Percentiles rank a stretch among this genome's conserved stretches.
These are phyloP conservation scores for Cheilosia pagana DNA, from an alignment of 2,888 invertebrate species.

Conservation along the genomic window DNA sequence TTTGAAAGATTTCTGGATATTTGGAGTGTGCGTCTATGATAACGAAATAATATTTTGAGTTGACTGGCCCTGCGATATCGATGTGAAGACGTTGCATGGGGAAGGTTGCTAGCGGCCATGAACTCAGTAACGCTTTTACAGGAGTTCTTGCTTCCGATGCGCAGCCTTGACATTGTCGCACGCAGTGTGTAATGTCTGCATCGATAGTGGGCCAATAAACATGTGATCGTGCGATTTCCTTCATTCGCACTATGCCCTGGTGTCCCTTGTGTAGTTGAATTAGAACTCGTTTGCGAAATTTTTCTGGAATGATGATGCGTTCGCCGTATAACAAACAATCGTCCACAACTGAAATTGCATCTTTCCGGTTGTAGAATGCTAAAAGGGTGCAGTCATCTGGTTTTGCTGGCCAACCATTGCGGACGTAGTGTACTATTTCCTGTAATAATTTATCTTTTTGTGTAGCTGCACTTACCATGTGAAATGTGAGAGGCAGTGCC, in stretches of 20 bases:
- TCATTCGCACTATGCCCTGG: constrained; percentile 11
- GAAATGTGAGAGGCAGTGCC: neutral
- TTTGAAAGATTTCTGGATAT: constrained; percentile 77
- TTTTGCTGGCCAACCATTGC: neutral
- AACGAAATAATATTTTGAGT: constrained; percentile 1
- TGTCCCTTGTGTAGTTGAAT: constrained; percentile 45
- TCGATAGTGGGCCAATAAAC: constrained; percentile 17
- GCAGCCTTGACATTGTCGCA: constrained; percentile 1
- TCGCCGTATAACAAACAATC: constrained; percentile 13
- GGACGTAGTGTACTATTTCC: neutral
- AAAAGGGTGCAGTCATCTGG: neutral
- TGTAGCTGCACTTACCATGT: too few relatives aligned
- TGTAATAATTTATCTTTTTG: neutral
- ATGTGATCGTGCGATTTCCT: neutral
- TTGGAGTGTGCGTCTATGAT: constrained; percentile 6
- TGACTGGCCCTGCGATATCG: constrained; percentile 71
- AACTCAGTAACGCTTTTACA: constrained; percentile 30
- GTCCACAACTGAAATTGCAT: constrained; percentile 11
- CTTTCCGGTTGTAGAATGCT: neutral
- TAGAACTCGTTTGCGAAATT: neutral
- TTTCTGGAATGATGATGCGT: neutral
- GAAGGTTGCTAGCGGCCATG: constrained; percentile 61
- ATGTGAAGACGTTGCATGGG: constrained; percentile 76
- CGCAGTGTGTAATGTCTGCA: constrained; percentile 11
- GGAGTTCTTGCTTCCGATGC: neutral